Percentiles rank a stretch among this genome's conserved stretches.
These are phyloP conservation scores for Poeciliopsis retropinna DNA, from an alignment of 2,113 vertebrate genomes.

Conservation along the genomic window DNA sequence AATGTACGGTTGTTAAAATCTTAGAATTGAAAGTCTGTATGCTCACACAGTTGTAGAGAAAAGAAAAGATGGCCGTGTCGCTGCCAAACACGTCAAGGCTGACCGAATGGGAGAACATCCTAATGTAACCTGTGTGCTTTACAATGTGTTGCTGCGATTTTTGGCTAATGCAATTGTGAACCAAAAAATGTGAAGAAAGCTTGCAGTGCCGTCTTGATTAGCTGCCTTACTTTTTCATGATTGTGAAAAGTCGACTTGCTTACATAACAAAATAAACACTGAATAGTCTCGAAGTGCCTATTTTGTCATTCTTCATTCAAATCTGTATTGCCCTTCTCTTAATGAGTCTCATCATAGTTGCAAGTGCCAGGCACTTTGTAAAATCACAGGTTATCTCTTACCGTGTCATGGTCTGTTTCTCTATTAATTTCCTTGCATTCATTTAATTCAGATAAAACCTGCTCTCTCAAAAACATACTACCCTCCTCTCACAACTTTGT, in stretches of 20 bases:
- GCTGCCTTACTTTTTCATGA: slow-evolving; percentile 71
- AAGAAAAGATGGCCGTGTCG: slow-evolving; percentile 2
- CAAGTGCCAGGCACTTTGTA: background rate
- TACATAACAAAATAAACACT: slow-evolving; percentile 63
- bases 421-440: background rate
- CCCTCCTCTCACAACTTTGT: no score
- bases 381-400: background rate
- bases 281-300: slow-evolving; percentile 5
- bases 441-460: background rate
- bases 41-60: background rate
- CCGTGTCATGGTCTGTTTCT: background rate
- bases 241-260: slow-evolving; percentile 50
- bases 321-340: background rate
- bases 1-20: background rate
- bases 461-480: background rate
- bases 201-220: slow-evolving; percentile 57
- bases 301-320: background rate
- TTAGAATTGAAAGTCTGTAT: no score
- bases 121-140: slow-evolving; percentile 30
- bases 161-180: slow-evolving; percentile 55
- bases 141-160: slow-evolving; percentile 49
- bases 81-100: slow-evolving; percentile 17
- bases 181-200: slow-evolving; percentile 49
- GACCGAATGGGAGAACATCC: background rate
- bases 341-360: background rate